phyloP scores from a whole-genome alignment of 2,797 vertebrate genomes.

The Lophotriccus pileatus region DNA sequence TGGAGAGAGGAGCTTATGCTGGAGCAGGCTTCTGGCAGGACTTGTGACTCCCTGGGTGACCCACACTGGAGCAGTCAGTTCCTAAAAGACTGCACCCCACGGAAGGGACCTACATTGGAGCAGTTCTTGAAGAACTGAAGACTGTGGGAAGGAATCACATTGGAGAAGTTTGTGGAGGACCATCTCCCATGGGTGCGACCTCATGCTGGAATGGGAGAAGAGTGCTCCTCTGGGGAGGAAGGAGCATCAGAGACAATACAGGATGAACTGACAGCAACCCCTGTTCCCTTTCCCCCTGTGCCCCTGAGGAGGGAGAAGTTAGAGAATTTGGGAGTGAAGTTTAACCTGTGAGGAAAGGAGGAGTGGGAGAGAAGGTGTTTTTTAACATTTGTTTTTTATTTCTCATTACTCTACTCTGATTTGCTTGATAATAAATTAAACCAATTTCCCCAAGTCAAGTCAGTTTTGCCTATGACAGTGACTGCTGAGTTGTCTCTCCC shows the following conservation, averaged over 20 bases:
- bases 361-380: neutral
- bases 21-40: neutral
- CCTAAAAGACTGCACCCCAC: neutral
- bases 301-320: neutral
- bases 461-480: neutral
- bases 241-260: neutral
- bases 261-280: neutral
- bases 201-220: neutral
- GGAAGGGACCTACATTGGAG: neutral
- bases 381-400: neutral
- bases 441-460: neutral
- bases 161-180: neutral
- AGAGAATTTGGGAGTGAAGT: neutral
- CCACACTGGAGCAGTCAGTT: neutral
- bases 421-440: neutral
- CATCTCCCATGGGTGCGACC: neutral
- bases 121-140: neutral
- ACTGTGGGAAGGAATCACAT: neutral
- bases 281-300: rapidly evolving
- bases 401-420: neutral
- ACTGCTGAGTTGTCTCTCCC: neutral
- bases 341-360: neutral
- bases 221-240: neutral
- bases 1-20: too few species aligned
- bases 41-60: too few species aligned